Percentiles rank a stretch among this genome's conserved stretches.
Evolutionary conservation across 2,113 vertebrate genomes (phyloP).

Genomic region (Eurypyga helias): DNA sequence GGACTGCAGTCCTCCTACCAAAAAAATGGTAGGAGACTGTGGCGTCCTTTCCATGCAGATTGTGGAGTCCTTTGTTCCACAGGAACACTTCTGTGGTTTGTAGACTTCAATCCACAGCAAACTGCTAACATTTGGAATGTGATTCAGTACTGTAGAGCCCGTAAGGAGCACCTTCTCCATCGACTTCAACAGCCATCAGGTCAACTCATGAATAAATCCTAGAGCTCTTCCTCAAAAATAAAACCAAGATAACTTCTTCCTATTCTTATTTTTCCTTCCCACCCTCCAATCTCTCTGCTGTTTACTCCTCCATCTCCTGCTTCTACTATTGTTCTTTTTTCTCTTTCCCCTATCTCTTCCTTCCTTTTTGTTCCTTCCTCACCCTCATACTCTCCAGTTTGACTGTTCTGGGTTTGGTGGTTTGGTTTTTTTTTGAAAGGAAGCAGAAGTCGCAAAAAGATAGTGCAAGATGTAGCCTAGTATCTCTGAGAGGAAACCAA

Average conservation of each 20-base stretch:
- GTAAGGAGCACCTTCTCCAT: background rate
- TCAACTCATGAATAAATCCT: background rate
- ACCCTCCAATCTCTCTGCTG: background rate
- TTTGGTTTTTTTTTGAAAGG: background rate
- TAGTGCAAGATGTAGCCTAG: background rate
- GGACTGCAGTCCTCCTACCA: background rate
- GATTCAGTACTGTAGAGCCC: background rate
- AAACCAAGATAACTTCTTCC: background rate
- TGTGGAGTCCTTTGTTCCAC: background rate
- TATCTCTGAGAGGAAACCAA: constrained; percentile 1
- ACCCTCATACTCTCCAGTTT: background rate
- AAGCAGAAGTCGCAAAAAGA: constrained; percentile 18
- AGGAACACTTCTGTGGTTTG: background rate
- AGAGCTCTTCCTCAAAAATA: background rate
- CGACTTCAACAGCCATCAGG: background rate
- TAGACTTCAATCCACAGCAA: background rate
- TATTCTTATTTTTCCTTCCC: background rate
- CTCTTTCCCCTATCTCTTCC: background rate
- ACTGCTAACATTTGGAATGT: background rate
- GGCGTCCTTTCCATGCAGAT: background rate
- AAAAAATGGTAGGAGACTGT: no score
- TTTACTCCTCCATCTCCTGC: background rate
- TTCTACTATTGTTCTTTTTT: background rate
- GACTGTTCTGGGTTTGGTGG: background rate
- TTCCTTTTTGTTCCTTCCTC: background rate